These are phyloP conservation scores for Lutjanus argentimaculatus DNA, from an alignment of 2,797 vertebrate genomes.

Conservation along the genomic window DNA sequence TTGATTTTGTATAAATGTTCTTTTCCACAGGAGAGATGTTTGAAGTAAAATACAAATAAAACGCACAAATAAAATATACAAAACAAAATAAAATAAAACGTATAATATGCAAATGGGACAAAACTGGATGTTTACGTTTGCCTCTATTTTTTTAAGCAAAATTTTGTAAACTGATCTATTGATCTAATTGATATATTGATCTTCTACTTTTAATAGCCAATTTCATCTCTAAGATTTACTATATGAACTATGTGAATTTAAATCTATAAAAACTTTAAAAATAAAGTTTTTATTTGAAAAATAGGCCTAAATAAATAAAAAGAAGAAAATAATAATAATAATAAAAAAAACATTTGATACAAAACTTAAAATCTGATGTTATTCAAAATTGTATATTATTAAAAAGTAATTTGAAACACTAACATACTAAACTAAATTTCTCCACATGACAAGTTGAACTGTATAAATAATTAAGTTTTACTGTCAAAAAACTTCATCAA, in stretches of 20 bases:
- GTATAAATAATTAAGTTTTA: background rate
- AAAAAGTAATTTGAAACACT: background rate
- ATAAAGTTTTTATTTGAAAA: too few species aligned
- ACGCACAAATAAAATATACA: too few species aligned
- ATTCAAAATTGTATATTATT: background rate
- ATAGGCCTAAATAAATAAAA: too few species aligned
- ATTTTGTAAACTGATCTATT: too few species aligned
- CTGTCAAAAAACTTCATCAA: background rate
- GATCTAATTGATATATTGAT: background rate
- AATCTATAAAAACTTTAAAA: too few species aligned
- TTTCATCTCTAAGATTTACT: background rate
- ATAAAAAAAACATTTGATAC: too few species aligned
- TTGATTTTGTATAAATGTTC: background rate
- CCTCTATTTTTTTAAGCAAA: too few species aligned
- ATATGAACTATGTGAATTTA: background rate
- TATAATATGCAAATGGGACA: too few species aligned
- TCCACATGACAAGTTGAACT: background rate
- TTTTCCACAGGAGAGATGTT: background rate
- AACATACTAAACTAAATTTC: background rate
- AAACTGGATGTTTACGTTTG: too few species aligned
- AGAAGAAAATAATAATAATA: background rate
- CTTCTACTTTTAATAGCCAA: background rate
- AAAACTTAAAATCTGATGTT: too few species aligned
- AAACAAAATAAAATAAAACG: too few species aligned
- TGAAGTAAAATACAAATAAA: too few species aligned